A percentile compares a stretch with the other conserved stretches of the same genome.
Conservation (phyloP, 92 coral and sea anemone genomes). For the Muricea muricata region DNA sequence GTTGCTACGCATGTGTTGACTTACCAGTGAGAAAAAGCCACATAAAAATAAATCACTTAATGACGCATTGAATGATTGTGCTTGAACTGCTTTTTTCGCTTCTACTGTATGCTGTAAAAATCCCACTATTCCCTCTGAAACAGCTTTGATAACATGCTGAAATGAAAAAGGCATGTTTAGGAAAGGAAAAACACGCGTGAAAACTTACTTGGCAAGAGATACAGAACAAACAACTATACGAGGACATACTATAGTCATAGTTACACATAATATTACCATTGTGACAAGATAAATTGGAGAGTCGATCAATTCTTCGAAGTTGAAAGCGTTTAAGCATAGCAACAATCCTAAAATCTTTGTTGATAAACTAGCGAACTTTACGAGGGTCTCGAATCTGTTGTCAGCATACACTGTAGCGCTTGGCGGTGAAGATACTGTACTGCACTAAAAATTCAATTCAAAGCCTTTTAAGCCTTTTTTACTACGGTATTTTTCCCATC, state of each 20-base stretch:
- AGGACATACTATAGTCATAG: too few species aligned
- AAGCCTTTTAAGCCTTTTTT: too few species aligned
- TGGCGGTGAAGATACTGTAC: slow-evolving; percentile 43
- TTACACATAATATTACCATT: too few species aligned
- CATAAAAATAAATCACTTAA: slow-evolving; percentile 33
- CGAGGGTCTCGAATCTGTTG: slow-evolving; percentile 57
- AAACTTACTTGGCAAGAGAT: too few species aligned
- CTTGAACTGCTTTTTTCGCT: neutral
- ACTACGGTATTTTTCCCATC: too few species aligned
- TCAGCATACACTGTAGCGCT: slow-evolving; percentile 62
- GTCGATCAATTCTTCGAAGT: slow-evolving; percentile 50
- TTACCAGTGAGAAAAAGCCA: neutral
- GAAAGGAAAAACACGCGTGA: too few species aligned
- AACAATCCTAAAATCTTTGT: slow-evolving; percentile 66
- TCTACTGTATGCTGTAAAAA: slow-evolving; percentile 1
- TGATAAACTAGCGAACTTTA: slow-evolving; percentile 71
- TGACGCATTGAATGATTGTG: slow-evolving; percentile 16
- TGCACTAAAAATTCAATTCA: neutral
- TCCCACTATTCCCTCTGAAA: slow-evolving; percentile 21
- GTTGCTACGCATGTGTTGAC: neutral
- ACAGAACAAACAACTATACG: too few species aligned
- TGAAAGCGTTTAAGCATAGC: slow-evolving; percentile 57
- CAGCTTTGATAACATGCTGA: slow-evolving; percentile 14
- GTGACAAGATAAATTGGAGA: slow-evolving; percentile 69
- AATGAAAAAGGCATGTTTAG: neutral